phyloP scores from a whole-genome alignment of 2,113 vertebrate species.

The Scalopus aquaticus region DNA sequence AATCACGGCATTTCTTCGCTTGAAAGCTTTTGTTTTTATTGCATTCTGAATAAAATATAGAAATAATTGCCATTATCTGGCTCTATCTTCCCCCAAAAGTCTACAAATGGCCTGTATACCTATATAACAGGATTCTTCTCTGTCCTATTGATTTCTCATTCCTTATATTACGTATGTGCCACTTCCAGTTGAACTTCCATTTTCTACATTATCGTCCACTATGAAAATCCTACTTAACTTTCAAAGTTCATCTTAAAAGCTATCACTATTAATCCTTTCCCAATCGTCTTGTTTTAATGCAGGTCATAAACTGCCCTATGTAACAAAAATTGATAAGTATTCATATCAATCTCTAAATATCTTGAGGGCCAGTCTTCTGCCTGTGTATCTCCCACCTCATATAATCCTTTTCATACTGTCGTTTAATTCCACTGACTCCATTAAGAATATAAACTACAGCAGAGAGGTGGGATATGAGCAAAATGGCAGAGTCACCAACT shows the following conservation, averaged over 20 bases:
- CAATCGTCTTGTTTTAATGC: not conserved
- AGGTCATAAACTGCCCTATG: not conserved
- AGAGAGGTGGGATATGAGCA: not conserved
- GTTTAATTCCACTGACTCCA: not conserved
- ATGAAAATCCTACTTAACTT: too few relatives aligned
- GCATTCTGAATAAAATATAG: constrained; percentile 18
- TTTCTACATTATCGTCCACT: not conserved
- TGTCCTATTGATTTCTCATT: not conserved
- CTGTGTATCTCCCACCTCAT: not conserved
- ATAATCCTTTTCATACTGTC: not conserved
- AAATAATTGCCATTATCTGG: not conserved
- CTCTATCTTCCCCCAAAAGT: not conserved
- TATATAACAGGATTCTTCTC: not conserved
- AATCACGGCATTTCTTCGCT: not conserved
- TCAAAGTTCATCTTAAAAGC: constrained; percentile 6
- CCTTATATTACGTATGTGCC: not conserved
- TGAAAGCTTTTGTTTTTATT: constrained; percentile 14
- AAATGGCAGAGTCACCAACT: not conserved
- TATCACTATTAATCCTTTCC: not conserved
- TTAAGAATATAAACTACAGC: not conserved
- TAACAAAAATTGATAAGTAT: not conserved
- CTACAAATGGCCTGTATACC: not conserved
- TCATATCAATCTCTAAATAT: not conserved
- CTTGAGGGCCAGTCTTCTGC: not conserved
- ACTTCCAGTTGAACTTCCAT: not conserved